phyloP scores from a whole-genome alignment of 2,888 invertebrate genomes.

The Globia sparganii region DNA sequence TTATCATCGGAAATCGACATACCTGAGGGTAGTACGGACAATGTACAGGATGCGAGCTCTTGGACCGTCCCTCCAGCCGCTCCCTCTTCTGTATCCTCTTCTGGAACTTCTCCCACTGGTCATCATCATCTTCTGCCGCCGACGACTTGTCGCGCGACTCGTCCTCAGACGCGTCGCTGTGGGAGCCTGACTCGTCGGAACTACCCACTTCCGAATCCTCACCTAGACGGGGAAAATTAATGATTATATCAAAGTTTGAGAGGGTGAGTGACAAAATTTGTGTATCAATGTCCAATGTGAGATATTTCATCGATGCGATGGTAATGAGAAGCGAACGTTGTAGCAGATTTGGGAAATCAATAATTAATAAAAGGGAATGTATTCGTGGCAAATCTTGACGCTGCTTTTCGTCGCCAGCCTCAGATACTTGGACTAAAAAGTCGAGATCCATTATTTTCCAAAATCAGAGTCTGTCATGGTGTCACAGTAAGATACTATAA shows the following conservation, averaged over 20 bases:
- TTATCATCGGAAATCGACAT: conserved; percentile 34
- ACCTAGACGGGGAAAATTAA: conserved; percentile 63
- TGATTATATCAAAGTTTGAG: not conserved
- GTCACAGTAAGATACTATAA: not conserved
- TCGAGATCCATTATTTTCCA: not conserved
- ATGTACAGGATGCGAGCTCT: conserved; percentile 98
- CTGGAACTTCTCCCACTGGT: conserved; percentile 98
- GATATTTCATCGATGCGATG: not conserved
- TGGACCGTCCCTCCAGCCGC: conserved; percentile 97
- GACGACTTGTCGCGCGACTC: conserved; percentile 92
- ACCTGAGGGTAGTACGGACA: conserved; percentile 98
- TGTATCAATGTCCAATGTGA: too few species aligned
- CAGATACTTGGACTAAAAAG: not conserved
- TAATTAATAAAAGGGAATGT: not conserved
- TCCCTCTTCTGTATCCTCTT: conserved; percentile 96
- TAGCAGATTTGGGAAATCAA: not conserved
- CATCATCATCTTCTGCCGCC: conserved; percentile 93
- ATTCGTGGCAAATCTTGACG: not conserved
- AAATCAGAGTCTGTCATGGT: not conserved
- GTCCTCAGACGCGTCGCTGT: conserved; percentile 87
- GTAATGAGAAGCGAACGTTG: not conserved
- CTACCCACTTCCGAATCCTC: conserved; percentile 86
- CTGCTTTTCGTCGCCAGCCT: not conserved
- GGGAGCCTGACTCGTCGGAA: conserved; percentile 87
- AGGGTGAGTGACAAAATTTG: not conserved